Evolutionary conservation across 1,140 invertebrate species (phyloP).

Genomic region (Papilio xuthus): DNA sequence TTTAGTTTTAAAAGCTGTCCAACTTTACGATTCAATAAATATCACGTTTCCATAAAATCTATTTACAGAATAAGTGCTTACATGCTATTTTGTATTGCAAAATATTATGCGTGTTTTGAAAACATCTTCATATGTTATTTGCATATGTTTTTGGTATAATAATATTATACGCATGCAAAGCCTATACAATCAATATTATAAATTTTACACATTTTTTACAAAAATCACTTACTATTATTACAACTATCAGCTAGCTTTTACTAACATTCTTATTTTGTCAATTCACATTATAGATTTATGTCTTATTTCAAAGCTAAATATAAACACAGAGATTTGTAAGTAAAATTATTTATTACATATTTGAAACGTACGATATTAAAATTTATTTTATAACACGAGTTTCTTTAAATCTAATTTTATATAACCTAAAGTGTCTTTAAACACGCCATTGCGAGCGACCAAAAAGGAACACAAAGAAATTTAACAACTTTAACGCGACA

Average conservation of each 20-base stretch:
- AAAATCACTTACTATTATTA: too few relatives aligned
- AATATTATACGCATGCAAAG: not conserved
- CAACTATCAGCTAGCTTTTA: too few relatives aligned
- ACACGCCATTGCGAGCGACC: not conserved
- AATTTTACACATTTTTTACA: too few relatives aligned
- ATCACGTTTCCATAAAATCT: not conserved
- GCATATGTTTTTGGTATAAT: not conserved
- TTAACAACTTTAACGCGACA: constrained; percentile 1
- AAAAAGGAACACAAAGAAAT: constrained; percentile 8
- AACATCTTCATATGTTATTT: not conserved
- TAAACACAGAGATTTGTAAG: too few relatives aligned
- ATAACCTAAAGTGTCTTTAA: not conserved
- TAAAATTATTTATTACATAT: too few relatives aligned
- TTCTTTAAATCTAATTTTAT: not conserved
- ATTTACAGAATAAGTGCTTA: constrained; percentile 5
- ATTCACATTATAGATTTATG: too few relatives aligned
- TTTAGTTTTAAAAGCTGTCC: not conserved
- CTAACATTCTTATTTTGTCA: too few relatives aligned
- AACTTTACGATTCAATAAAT: not conserved
- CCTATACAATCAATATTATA: too few relatives aligned
- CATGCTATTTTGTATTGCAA: not conserved
- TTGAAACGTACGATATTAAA: not conserved
- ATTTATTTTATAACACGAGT: not conserved
- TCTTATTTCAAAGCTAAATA: too few relatives aligned
- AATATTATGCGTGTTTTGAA: not conserved